phyloP scores from a whole-genome alignment of 2,113 vertebrate species.

The Oenanthe oenanthe region DNA sequence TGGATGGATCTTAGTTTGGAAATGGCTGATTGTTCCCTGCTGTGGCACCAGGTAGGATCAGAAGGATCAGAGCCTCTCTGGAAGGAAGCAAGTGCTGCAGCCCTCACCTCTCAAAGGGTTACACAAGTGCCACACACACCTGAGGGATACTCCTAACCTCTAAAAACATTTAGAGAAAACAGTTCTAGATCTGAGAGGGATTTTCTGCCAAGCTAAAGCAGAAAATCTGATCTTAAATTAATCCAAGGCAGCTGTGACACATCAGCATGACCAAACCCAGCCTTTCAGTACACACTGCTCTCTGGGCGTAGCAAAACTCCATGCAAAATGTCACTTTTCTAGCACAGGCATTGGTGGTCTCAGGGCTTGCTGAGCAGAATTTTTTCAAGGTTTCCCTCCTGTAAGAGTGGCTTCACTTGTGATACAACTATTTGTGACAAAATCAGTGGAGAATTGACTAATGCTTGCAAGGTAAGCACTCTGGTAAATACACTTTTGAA shows the following conservation, averaged over 20 bases:
- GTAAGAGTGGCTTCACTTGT: not conserved
- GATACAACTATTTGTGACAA: not conserved
- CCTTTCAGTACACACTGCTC: rapidly evolving
- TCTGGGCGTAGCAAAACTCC: not conserved
- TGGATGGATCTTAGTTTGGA: not conserved
- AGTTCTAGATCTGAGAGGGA: not conserved
- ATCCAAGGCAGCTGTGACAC: not conserved
- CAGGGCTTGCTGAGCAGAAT: not conserved
- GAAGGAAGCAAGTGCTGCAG: not conserved
- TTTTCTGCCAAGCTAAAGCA: not conserved
- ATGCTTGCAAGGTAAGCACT: not conserved
- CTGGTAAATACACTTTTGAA: not conserved
- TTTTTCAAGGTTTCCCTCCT: not conserved
- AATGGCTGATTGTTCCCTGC: not conserved
- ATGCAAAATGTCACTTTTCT: not conserved
- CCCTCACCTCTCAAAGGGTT: not conserved
- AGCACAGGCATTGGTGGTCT: not conserved
- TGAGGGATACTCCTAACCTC: rapidly evolving
- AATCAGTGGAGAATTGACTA: not conserved
- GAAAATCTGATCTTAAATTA: not conserved
- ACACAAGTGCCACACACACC: not conserved
- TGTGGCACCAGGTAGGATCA: not conserved
- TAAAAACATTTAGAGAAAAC: not conserved
- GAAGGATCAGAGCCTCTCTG: not conserved
- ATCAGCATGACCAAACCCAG: not conserved